phyloP scores from a whole-genome alignment of 2,888 invertebrate species.

The Carabus problematicus region DNA sequence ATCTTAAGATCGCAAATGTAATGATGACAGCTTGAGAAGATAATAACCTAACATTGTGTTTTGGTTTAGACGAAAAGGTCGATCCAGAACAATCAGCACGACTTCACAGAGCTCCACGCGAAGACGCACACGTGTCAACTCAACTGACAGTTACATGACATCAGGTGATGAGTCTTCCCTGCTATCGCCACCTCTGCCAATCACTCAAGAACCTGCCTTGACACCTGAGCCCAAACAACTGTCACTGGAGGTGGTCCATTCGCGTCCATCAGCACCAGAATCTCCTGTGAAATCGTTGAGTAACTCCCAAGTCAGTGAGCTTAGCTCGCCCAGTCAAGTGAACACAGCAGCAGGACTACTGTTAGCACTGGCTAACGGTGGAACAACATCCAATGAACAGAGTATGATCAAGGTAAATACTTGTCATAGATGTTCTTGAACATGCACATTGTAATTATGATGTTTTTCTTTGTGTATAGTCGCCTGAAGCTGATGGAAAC shows the following conservation, averaged over 20 bases:
- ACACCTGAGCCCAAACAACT: slow-evolving; percentile 3
- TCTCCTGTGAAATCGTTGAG: slow-evolving; percentile 18
- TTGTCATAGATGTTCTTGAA: too few relatives aligned
- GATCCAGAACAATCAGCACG: slow-evolving; percentile 69
- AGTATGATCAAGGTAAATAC: slow-evolving; percentile 46
- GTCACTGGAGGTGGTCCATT: background rate
- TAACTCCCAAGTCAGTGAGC: slow-evolving; percentile 32
- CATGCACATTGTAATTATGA: too few relatives aligned
- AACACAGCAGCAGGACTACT: slow-evolving; percentile 67
- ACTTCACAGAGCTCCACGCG: slow-evolving; percentile 62
- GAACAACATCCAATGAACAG: slow-evolving; percentile 32
- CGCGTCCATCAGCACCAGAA: background rate
- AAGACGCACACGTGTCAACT: slow-evolving; percentile 73
- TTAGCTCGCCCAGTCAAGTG: slow-evolving; percentile 46
- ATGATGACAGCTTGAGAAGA: too few relatives aligned
- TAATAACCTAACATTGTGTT: background rate
- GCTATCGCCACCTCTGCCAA: slow-evolving; percentile 25
- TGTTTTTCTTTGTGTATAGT: slow-evolving; percentile 15
- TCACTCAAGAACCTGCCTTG: background rate
- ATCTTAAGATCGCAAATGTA: too few relatives aligned
- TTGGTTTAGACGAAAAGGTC: slow-evolving; percentile 66
- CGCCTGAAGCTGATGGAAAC: slow-evolving; percentile 55
- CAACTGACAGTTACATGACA: slow-evolving; percentile 76
- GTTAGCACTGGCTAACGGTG: slow-evolving; percentile 64
- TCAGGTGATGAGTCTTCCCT: slow-evolving; percentile 71